Conservation (phyloP, 2,888 invertebrate species). For the Crocallis elinguaria region DNA sequence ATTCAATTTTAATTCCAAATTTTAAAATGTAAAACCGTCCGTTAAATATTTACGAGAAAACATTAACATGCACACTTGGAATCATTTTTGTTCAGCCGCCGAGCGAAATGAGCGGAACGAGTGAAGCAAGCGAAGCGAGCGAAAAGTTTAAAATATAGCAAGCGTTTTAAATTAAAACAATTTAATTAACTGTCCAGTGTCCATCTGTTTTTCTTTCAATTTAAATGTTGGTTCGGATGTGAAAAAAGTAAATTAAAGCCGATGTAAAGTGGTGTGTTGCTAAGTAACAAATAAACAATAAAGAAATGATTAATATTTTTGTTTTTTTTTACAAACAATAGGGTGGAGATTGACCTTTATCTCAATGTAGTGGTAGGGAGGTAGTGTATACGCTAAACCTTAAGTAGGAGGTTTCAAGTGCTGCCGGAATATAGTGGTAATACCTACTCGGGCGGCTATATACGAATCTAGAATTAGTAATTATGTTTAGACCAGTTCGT, state of each 20-base stretch:
- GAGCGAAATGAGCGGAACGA: background rate
- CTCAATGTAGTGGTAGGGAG: too few species aligned
- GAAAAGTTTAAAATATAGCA: background rate
- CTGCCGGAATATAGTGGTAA: too few species aligned
- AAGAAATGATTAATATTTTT: too few species aligned
- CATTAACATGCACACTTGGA: slow-evolving; percentile 9
- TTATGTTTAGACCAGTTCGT: too few species aligned
- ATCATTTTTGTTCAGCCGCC: background rate
- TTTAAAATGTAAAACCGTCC: slow-evolving; percentile 8
- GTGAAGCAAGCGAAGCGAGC: background rate
- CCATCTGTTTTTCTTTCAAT: slow-evolving; percentile 11
- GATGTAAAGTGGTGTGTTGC: background rate
- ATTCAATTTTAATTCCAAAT: too few species aligned
- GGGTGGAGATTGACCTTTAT: too few species aligned
- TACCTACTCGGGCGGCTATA: too few species aligned
- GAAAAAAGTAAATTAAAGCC: slow-evolving; percentile 1
- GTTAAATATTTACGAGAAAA: slow-evolving; percentile 17
- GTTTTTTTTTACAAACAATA: too few species aligned
- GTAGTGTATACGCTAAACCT: too few species aligned
- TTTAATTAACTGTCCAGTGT: background rate
- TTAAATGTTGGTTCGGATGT: slow-evolving; percentile 1
- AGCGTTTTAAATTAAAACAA: slow-evolving; percentile 9
- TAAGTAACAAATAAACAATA: too few species aligned
- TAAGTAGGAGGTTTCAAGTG: too few species aligned
- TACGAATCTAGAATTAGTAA: too few species aligned